Conservation (phyloP, 2,113 vertebrate species). For the Hucho hucho region DNA sequence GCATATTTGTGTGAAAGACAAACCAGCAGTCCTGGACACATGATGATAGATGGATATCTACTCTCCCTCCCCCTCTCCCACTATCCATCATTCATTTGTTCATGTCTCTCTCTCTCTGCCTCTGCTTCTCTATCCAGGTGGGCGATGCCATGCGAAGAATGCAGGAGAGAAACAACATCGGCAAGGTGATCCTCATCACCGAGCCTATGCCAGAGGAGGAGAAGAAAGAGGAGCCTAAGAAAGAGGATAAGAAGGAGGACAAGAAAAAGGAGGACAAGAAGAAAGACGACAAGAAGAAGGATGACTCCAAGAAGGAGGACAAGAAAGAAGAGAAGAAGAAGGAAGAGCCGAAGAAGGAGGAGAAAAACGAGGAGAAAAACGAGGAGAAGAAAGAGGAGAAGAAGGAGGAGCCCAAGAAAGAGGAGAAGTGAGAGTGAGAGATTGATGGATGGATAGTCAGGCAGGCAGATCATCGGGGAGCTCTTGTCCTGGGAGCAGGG, state of each 20-base stretch:
- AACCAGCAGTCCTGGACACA: background rate
- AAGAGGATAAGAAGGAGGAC: slow-evolving; percentile 67
- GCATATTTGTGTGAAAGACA: background rate
- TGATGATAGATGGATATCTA: slow-evolving; percentile 14
- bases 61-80: background rate
- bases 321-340: slow-evolving; percentile 70
- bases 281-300: slow-evolving; percentile 71
- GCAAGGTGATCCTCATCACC: slow-evolving; percentile 91
- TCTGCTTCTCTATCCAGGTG: slow-evolving; percentile 75
- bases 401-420: slow-evolving; percentile 65
- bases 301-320: slow-evolving; percentile 71
- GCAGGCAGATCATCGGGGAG: slow-evolving; percentile 60
- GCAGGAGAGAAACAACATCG: slow-evolving; percentile 97
- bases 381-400: slow-evolving; percentile 50
- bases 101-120: background rate
- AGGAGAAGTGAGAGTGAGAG: slow-evolving; percentile 68
- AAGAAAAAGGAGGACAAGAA: slow-evolving; percentile 67
- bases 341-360: slow-evolving; percentile 68
- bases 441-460: slow-evolving; percentile 42
- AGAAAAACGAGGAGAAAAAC: slow-evolving; percentile 68
- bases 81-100: background rate
- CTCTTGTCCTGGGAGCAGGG: slow-evolving; percentile 48
- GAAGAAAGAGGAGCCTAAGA: slow-evolving; percentile 76
- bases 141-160: slow-evolving; percentile 94
- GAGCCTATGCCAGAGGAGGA: slow-evolving; percentile 87